Conservation (phyloP, 2,888 invertebrate species). For the Drosophila formosana region DNA sequence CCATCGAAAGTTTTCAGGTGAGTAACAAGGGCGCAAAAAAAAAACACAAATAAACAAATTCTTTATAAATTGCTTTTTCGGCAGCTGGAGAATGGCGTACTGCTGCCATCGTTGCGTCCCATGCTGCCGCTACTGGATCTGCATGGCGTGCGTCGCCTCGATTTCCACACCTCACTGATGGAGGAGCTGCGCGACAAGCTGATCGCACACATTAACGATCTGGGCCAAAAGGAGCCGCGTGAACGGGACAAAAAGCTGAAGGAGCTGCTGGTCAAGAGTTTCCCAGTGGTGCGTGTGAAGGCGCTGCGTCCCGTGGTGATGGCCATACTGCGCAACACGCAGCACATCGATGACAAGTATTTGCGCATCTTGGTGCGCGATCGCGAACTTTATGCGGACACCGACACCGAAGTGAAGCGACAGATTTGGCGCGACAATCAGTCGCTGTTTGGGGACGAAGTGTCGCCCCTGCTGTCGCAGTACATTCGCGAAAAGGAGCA, state of each 20-base stretch:
- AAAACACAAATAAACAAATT: neutral
- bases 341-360: conserved; percentile 96
- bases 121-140: conserved; percentile 98
- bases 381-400: conserved; percentile 95
- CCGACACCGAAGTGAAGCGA: conserved; percentile 97
- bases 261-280: conserved; percentile 95
- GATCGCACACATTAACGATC: conserved; percentile 92
- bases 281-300: conserved; percentile 96
- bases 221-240: conserved; percentile 87
- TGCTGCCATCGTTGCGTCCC: conserved; percentile 95
- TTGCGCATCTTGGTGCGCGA: conserved; percentile 92
- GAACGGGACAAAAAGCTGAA: conserved; percentile 92
- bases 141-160: conserved; percentile 96
- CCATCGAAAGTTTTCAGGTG: conserved; percentile 95
- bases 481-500: conserved; percentile 98
- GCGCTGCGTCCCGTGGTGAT: conserved; percentile 96
- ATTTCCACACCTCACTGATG: conserved; percentile 97
- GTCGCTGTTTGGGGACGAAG: conserved; percentile 98
- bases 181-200: conserved; percentile 91
- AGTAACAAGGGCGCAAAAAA: neutral
- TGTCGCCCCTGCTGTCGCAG: conserved; percentile 96
- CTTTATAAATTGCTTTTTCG: conserved; percentile 84
- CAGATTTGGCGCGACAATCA: conserved; percentile 99
- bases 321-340: conserved; percentile 96
- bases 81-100: conserved; percentile 95